Conservation (phyloP, 2,797 vertebrate species). For the Sciurus vulgaris region DNA sequence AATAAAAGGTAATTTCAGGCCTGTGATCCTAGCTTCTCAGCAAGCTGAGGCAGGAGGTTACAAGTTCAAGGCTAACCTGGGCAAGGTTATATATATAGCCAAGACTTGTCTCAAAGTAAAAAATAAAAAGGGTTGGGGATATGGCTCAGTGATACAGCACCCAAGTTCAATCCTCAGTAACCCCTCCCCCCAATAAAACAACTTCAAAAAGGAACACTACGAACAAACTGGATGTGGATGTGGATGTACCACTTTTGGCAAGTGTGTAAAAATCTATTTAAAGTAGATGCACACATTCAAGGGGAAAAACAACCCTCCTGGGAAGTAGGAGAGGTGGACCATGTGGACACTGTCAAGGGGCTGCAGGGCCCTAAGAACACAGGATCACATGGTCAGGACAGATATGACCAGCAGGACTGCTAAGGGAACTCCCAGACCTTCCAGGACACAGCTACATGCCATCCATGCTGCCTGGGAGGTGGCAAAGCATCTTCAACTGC, state of each 20-base stretch:
- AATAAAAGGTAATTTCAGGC: not conserved
- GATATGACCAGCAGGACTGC: not conserved
- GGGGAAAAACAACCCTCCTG: not conserved
- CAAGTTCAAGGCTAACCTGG: not conserved
- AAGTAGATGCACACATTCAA: fast-evolving
- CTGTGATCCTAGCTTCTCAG: not conserved
- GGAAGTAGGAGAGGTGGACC: fast-evolving
- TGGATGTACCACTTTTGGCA: fast-evolving
- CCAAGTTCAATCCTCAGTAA: not conserved
- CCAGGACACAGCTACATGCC: fast-evolving
- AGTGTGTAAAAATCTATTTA: fast-evolving
- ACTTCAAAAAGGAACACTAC: not conserved
- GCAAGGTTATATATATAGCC: not conserved
- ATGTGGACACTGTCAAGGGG: fast-evolving
- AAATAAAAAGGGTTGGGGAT: not conserved
- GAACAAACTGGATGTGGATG: fast-evolving
- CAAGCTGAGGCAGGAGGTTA: not conserved
- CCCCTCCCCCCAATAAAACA: not conserved
- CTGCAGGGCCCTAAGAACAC: not conserved
- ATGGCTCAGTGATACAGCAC: not conserved
- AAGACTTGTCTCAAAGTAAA: not conserved
- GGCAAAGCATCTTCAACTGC: not conserved
- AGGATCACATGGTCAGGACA: not conserved
- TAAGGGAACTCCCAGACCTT: not conserved
- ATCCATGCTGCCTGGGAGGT: fast-evolving